phyloP scores from a whole-genome alignment of 2,888 invertebrate species.

The Diogma glabrata region DNA sequence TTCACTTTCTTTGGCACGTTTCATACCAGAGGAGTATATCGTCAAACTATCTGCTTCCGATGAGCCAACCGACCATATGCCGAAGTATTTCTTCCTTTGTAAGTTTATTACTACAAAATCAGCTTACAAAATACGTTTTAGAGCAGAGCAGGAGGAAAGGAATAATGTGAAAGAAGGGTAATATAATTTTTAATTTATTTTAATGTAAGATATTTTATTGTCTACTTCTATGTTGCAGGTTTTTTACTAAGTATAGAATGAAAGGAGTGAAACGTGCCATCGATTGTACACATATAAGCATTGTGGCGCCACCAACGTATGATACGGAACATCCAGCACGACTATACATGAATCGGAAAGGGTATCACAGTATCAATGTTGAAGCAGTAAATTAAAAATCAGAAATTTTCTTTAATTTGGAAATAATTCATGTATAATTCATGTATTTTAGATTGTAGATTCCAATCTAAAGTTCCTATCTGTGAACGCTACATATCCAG shows the following conservation, averaged over 20 bases:
- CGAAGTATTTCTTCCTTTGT: no score
- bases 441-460: slow-evolving; percentile 12
- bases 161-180: no score
- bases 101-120: no score
- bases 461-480: slow-evolving; percentile 9
- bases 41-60: background rate
- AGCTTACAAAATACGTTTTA: no score
- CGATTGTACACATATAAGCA: slow-evolving; percentile 14
- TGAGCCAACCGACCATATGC: background rate
- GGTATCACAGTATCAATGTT: slow-evolving; percentile 15
- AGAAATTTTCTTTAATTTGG: no score
- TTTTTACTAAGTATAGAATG: slow-evolving; percentile 9
- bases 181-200: no score
- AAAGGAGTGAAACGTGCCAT: slow-evolving; percentile 15
- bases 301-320: slow-evolving; percentile 12
- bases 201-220: no score
- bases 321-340: slow-evolving; percentile 7
- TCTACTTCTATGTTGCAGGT: no score
- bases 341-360: slow-evolving; percentile 16
- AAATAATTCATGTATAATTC: background rate
- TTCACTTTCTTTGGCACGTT: background rate
- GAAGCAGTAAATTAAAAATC: slow-evolving; percentile 11
- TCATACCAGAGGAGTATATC: background rate
- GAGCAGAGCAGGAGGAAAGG: no score
- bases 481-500: slow-evolving; percentile 14